phyloP scores from a whole-genome alignment of 2,113 vertebrate species.

The Labeo rohita region DNA sequence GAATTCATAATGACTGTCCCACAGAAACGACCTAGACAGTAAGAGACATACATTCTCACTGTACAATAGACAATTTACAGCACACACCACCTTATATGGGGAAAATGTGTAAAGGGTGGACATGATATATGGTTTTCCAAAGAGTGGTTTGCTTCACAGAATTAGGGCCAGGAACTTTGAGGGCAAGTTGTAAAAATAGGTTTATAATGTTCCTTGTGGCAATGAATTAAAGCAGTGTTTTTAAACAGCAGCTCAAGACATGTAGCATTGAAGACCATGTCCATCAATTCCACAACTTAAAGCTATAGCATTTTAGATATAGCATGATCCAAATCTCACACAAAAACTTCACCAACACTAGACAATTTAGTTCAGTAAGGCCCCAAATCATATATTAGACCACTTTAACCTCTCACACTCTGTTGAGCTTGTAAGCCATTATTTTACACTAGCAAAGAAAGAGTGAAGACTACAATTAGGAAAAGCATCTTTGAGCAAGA shows the following conservation, averaged over 20 bases:
- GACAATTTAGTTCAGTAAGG: neutral
- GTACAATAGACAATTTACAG: slow-evolving; percentile 70
- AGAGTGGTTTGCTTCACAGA: slow-evolving; percentile 58
- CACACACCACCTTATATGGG: slow-evolving; percentile 80
- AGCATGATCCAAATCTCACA: neutral
- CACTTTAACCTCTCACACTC: neutral
- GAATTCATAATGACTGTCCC: slow-evolving; percentile 18
- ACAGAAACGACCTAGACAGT: slow-evolving; percentile 59
- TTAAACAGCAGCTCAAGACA: slow-evolving; percentile 62
- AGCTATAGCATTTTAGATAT: neutral
- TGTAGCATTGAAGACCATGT: slow-evolving; percentile 28
- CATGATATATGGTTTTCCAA: slow-evolving; percentile 68
- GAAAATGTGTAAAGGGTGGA: slow-evolving; percentile 72
- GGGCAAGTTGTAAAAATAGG: slow-evolving; percentile 52
- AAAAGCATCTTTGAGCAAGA: neutral
- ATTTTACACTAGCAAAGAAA: neutral
- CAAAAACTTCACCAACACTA: neutral
- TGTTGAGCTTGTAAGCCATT: neutral
- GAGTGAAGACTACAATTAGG: neutral
- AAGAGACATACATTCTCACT: slow-evolving; percentile 66
- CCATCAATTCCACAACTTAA: neutral
- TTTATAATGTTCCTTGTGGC: slow-evolving; percentile 61
- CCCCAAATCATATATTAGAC: neutral
- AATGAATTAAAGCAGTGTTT: slow-evolving; percentile 53
- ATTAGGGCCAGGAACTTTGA: slow-evolving; percentile 53